A percentile compares a stretch with the other conserved stretches of the same genome.
These are phyloP conservation scores for Pteromalus puparum DNA, from an alignment of 1,140 invertebrate genomes.

Conservation along the genomic window DNA sequence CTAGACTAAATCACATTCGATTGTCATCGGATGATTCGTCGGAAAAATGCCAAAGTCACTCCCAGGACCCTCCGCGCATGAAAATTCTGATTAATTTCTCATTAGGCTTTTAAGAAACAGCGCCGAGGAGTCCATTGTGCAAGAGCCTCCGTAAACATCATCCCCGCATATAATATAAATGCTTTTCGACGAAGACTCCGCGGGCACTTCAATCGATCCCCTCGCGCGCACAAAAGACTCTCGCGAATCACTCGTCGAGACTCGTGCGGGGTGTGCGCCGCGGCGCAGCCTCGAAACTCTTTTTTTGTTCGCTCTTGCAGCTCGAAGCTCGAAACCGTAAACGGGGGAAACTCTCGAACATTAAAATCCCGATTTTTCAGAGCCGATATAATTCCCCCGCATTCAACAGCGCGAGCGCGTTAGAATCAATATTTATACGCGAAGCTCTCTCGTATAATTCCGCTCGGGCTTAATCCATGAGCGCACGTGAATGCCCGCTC, in stretches of 20 bases:
- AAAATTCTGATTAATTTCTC: constrained; percentile 10
- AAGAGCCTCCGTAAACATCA: neutral
- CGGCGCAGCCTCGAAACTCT: neutral
- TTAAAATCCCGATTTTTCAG: constrained; percentile 23
- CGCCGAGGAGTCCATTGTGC: neutral
- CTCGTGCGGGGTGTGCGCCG: neutral
- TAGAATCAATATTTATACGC: constrained; percentile 40
- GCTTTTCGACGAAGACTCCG: neutral
- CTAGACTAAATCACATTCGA: neutral
- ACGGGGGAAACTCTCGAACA: neutral
- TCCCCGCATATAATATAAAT: neutral
- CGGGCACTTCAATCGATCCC: neutral
- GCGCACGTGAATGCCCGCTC: constrained; percentile 1
- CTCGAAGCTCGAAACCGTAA: neutral
- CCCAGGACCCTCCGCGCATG: neutral
- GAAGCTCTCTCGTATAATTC: neutral
- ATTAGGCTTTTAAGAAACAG: neutral
- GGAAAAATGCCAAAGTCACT: neutral
- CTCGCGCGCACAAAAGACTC: neutral
- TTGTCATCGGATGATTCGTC: neutral
- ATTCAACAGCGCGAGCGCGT: neutral
- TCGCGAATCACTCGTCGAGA: neutral
- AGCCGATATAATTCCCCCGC: constrained; percentile 10
- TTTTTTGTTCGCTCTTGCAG: neutral
- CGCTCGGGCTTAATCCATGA: constrained; percentile 18